Evolutionary conservation across 2,888 invertebrate species (phyloP).

Genomic region (Lepidochrysops patricia): DNA sequence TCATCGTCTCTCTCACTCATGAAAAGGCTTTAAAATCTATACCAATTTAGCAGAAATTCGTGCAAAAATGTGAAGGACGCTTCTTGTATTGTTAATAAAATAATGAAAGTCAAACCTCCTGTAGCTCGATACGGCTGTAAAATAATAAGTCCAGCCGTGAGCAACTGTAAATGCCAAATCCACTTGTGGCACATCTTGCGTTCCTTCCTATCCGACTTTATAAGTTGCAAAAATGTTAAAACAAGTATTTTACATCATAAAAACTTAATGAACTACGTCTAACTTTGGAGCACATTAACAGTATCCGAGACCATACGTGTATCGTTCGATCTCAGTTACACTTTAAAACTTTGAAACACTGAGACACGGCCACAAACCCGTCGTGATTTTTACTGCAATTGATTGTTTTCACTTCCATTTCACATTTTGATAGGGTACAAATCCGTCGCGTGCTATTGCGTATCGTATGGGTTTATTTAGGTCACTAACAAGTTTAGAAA

Average conservation of each 20-base stretch:
- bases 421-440: slow-evolving; percentile 23
- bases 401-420: slow-evolving; percentile 17
- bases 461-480: slow-evolving; percentile 25
- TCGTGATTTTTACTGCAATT: slow-evolving; percentile 18
- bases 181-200: not conserved
- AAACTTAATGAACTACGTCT: slow-evolving; percentile 41
- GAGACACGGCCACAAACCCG: slow-evolving; percentile 52
- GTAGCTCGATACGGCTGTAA: slow-evolving; percentile 5
- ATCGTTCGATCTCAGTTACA: slow-evolving; percentile 48
- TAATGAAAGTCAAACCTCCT: slow-evolving; percentile 26
- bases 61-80: slow-evolving; percentile 29
- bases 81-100: slow-evolving; percentile 26
- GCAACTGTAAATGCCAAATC: slow-evolving; percentile 1
- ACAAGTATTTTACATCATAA: slow-evolving; percentile 33
- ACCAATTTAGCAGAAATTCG: slow-evolving; percentile 27
- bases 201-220: slow-evolving; percentile 30
- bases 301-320: slow-evolving; percentile 42
- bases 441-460: slow-evolving; percentile 8
- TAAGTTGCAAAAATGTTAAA: slow-evolving; percentile 18
- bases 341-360: slow-evolving; percentile 52
- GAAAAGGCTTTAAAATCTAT: slow-evolving; percentile 33
- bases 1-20: slow-evolving; percentile 15
- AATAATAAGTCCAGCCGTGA: not conserved
- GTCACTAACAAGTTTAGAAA: slow-evolving; percentile 39
- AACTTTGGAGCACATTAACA: slow-evolving; percentile 33